A percentile compares a stretch with the other conserved stretches of the same genome.
phyloP scores from a whole-genome alignment of 2,113 vertebrate species.

The Lipotes vexillifer region DNA sequence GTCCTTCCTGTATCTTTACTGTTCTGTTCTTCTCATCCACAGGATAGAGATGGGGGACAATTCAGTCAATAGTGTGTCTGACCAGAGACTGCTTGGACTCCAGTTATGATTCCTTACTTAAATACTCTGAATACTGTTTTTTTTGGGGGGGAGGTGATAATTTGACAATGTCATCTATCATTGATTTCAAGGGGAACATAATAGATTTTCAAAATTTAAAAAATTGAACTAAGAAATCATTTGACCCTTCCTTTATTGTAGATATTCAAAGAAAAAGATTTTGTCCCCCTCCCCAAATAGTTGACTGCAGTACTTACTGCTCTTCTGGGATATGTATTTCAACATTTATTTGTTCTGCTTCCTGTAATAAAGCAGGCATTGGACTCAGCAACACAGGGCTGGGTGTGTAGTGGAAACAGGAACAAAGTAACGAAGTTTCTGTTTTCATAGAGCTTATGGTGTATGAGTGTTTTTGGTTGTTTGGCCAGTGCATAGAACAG shows the following conservation, averaged over 20 bases:
- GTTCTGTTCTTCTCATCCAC: background rate
- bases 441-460: background rate
- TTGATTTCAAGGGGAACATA: background rate
- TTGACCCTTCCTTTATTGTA: background rate
- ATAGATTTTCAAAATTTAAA: background rate
- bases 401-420: background rate
- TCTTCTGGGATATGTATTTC: background rate
- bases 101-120: background rate
- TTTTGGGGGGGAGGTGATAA: background rate
- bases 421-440: background rate
- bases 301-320: background rate
- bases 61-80: accelerated
- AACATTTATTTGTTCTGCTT: background rate
- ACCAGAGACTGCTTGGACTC: background rate
- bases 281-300: background rate
- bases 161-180: background rate
- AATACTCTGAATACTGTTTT: background rate
- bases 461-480: no score
- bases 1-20: background rate
- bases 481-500: background rate
- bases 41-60: background rate
- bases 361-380: accelerated
- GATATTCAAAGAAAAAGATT: background rate
- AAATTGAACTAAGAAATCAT: background rate
- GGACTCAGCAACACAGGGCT: background rate